Base-by-base conservation (phyloP, 2,797 vertebrate genomes). In the Pangasius mekongensis region DNA sequence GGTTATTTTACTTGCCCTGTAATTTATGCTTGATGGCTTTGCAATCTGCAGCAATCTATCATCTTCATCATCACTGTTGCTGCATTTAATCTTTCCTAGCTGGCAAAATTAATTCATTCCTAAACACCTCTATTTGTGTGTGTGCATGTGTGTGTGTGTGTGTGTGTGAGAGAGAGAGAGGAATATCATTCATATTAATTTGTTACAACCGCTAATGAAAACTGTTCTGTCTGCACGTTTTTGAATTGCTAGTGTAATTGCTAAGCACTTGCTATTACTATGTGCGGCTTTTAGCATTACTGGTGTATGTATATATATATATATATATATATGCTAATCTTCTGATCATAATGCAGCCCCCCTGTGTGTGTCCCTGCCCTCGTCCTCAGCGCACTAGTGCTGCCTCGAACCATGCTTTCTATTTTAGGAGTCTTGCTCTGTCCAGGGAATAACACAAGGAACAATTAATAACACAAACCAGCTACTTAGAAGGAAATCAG, bases 1-100 rank as follows among this genome's bases (percentile, higher is more conserved):
- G 92, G 93, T 94, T 95, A 94, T 96, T 95, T 95, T 93, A 95
- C 93, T 93, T 93, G 94, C 94, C 92, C 92, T 87, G 94, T 96
- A 96, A 96, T 96, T 96, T 95, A 96, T 96, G 94, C 95, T 93
- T 95, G 95, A 96, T 96, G 96, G 93, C 93, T 90, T 92, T 52
- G 94, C 95, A 94, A 94, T 96, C 93, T 92, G 89, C 91, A 90
- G 94, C 93, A 88, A 96, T 96, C 95, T 91, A 94, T 96, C 95
- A 96, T 95, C 91, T 94, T 91, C 93, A 93, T 95, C 93, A 94
- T 95, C 94, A 88, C 84, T 85, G 88, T 90, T 83, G 71, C 84
- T 58, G 85, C 71, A 84, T 90, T 90, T 91, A 91, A 91, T 91
- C 88, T 91, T 60, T 88, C 80, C 54, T 89, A 83, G 89, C 89